Conservation (phyloP, 2,797 vertebrate species). For the Macroramphosus scolopax region DNA sequence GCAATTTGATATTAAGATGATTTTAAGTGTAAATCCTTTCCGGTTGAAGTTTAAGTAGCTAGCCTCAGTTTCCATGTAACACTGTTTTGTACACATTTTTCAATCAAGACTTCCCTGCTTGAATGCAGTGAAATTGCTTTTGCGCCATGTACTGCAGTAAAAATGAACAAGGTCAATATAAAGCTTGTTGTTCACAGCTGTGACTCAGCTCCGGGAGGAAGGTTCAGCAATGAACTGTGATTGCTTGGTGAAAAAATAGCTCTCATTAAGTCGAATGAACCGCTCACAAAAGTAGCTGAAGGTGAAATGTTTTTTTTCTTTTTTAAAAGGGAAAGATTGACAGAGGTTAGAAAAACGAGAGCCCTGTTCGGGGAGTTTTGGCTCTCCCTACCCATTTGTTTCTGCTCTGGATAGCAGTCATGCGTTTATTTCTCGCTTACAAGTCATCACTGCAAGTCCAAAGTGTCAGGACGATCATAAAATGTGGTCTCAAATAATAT, state of each 20-base stretch:
- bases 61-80: no score
- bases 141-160: no score
- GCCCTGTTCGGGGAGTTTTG: conserved; percentile 45
- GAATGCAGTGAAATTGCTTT: conserved; percentile 35
- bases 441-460: conserved; percentile 9
- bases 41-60: no score
- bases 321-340: conserved; percentile 46
- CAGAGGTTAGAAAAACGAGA: conserved; percentile 51
- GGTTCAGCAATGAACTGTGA: conserved; percentile 38
- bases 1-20: no score
- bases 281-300: conserved; percentile 50
- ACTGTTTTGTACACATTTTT: no score
- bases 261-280: conserved; percentile 62
- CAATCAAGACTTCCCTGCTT: no score
- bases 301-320: conserved; percentile 28
- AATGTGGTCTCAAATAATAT: conserved; percentile 31
- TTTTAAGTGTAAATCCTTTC: no score
- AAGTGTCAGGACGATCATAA: conserved; percentile 13
- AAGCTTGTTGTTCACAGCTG: conserved; percentile 44
- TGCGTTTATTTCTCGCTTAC: conserved; percentile 16
- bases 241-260: conserved; percentile 56
- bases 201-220: conserved; percentile 55
- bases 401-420: conserved; percentile 24
- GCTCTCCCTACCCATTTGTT: conserved; percentile 26
- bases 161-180: conserved; percentile 43